A percentile compares a stretch with the other conserved stretches of the same genome.
Evolutionary conservation across 2,797 vertebrate genomes (phyloP).

Genomic region (Odontamblyopus lacepedii): DNA sequence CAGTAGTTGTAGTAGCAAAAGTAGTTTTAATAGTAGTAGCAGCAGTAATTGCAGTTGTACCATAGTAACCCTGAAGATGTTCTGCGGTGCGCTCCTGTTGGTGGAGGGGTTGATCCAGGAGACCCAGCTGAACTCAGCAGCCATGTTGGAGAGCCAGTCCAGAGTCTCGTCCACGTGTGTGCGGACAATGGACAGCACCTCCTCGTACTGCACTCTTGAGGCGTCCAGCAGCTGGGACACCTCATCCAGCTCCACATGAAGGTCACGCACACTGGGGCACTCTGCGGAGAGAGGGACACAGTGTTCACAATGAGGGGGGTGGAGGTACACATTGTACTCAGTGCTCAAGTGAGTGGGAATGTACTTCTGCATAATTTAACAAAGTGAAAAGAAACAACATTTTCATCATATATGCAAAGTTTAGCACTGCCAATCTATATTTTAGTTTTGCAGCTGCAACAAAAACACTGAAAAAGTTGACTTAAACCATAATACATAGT

Average conservation of each 20-base stretch:
- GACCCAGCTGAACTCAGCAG: slow-evolving; percentile 87
- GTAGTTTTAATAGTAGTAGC: neutral
- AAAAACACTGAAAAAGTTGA: too few species aligned
- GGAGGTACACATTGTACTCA: neutral
- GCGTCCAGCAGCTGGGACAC: slow-evolving; percentile 83
- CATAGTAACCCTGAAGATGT: slow-evolving; percentile 79
- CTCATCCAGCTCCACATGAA: slow-evolving; percentile 84
- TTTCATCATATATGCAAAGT: neutral
- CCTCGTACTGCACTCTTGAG: slow-evolving; percentile 84
- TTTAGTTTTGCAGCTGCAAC: too few species aligned
- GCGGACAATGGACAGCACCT: slow-evolving; percentile 83
- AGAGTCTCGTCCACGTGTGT: slow-evolving; percentile 84
- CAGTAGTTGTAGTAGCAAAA: neutral
- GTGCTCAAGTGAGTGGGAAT: too few species aligned
- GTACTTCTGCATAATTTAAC: too few species aligned
- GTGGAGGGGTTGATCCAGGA: slow-evolving; percentile 65
- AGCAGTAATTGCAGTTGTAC: neutral
- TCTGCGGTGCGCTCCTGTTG: slow-evolving; percentile 65
- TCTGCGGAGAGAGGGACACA: slow-evolving; percentile 64
- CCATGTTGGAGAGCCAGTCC: slow-evolving; percentile 84
- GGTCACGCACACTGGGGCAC: slow-evolving; percentile 83
- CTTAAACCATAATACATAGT: too few species aligned
- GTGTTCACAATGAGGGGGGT: neutral
- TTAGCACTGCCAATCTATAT: neutral
- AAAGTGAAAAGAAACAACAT: neutral